Evolutionary conservation across 64 coral and sea anemone genomes (phyloP).

Genomic region (Stichodactyla mertensii): DNA sequence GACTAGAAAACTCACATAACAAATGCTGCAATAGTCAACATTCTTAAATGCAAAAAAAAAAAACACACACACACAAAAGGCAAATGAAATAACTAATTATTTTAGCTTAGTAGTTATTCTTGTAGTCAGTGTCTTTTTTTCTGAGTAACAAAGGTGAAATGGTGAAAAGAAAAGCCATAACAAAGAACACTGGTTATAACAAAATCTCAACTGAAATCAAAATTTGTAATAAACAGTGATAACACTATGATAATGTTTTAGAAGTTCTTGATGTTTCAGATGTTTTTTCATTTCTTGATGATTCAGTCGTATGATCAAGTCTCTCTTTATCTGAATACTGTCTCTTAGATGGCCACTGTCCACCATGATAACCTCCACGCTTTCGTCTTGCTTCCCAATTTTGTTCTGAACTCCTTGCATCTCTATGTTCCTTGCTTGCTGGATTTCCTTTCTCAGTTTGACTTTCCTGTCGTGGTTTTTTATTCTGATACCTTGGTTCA

Average conservation of each 20-base stretch:
- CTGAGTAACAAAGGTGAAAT: no score
- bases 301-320: neutral
- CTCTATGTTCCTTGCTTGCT: neutral
- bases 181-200: neutral
- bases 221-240: neutral
- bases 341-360: neutral
- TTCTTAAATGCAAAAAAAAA: no score
- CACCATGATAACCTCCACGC: constrained; percentile 18
- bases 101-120: no score
- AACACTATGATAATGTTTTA: neutral
- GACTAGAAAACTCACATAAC: no score
- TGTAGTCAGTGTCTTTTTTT: no score
- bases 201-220: neutral
- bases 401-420: neutral
- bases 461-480: neutral
- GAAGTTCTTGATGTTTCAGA: neutral
- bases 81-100: no score
- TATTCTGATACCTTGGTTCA: neutral
- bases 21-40: no score
- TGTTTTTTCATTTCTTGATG: neutral
- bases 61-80: no score
- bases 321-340: constrained; percentile 6
- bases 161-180: neutral
- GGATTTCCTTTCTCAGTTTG: neutral
- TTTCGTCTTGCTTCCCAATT: constrained; percentile 1